Evolutionary conservation across 1,140 invertebrate species (phyloP).

Genomic region (Pseudomyrmex sp.): DNA sequence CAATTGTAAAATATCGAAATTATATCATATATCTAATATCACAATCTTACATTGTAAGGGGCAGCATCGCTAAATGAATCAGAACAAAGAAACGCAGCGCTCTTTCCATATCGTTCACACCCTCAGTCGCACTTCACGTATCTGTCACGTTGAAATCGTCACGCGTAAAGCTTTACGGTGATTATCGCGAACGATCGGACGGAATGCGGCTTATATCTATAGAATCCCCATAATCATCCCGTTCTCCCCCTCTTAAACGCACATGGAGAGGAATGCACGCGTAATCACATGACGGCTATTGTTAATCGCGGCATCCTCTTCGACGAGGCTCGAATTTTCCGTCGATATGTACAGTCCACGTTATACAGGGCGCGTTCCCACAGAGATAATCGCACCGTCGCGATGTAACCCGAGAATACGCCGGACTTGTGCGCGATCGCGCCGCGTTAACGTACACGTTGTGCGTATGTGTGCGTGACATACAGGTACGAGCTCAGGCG

Average conservation of each 20-base stretch:
- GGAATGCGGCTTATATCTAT: background rate
- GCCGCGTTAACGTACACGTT: too few relatives aligned
- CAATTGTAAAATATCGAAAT: background rate
- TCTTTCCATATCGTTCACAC: constrained; percentile 23
- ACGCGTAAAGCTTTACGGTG: background rate
- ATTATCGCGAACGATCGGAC: constrained; percentile 27
- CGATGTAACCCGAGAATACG: constrained; percentile 58
- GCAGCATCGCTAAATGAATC: constrained; percentile 19
- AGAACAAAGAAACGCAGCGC: constrained; percentile 12
- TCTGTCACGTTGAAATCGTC: constrained; percentile 20
- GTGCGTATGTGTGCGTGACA: background rate
- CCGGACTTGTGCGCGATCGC: constrained; percentile 5
- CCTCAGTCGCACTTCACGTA: constrained; percentile 23
- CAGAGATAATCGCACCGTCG: constrained; percentile 29
- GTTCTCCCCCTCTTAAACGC: background rate
- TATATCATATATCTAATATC: background rate
- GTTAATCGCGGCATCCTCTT: constrained; percentile 42
- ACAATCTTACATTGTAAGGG: constrained; percentile 49
- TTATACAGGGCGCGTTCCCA: constrained; percentile 6
- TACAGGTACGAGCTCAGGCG: background rate
- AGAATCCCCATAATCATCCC: constrained; percentile 29
- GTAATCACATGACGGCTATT: constrained; percentile 51
- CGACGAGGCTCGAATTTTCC: constrained; percentile 58
- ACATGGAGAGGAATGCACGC: background rate
- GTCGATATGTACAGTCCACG: constrained; percentile 27